Base-by-base conservation (phyloP, 1,140 invertebrate species). In the Heliconius melpomene region DNA sequence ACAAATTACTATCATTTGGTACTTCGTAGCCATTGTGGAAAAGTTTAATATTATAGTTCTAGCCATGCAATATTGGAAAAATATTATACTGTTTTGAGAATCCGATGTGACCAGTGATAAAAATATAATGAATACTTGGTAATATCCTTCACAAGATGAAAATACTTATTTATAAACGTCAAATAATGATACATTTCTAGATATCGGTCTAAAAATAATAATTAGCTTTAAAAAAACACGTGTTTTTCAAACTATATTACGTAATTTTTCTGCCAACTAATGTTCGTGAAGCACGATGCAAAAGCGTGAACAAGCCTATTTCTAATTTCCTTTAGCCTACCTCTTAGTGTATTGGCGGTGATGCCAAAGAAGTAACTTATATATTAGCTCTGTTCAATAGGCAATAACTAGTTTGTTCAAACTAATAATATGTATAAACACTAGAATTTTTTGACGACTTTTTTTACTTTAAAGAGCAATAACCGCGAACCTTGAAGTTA, bases 261-360 rank as follows among this genome's bases (percentile, higher is more conserved):
- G 26, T 66, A 66, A 23, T 11, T 57, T 8, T 29, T 66, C 60
- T 26, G 11, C 60, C 60, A 29, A 26, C 9, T 29, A 66, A 16
- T 26, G 11, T 66, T 29, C 2, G 11, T 16, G n/a, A 60, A 60
- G 57, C 20, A 60, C 11, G 38, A 40, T 13, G 38, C 38, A 2
- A 40, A 40, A 40, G 38, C 40, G 13, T 46, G 40, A 46, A 46
- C 13, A 46, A 46, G 26, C 26, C 23, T 29, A 66, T 13, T 66
- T 29, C 60, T 66, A 66, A 29, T 66, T 66, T 66, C 60, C 60
- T 9, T 66, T 66, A 29, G 60, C 60, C 60, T 66, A 66, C 60
- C 60, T 66, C 60, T 66, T 66, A 60, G 54, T 26, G 60, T 29
- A 66, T 66, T 66, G 60, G 60, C 60, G 60, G 9, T 66, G 60